Evolutionary conservation across 2,888 invertebrate genomes (phyloP).

Genomic region (Venusia cambrica): DNA sequence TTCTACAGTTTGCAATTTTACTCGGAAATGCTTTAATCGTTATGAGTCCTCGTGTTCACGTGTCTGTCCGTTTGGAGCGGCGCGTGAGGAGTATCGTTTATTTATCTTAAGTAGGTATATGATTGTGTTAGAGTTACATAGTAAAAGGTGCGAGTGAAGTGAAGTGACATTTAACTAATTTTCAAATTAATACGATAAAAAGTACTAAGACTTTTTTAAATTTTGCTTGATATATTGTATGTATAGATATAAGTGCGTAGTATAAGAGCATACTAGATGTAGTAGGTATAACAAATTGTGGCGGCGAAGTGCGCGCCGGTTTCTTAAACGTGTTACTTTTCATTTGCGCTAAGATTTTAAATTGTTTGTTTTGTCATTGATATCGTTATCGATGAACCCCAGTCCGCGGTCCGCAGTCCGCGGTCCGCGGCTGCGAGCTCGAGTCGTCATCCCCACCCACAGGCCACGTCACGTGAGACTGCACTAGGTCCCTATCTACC

Average conservation of each 20-base stretch:
- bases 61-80: too few relatives aligned
- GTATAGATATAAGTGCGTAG: slow-evolving; percentile 74
- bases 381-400: slow-evolving; percentile 41
- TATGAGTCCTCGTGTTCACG: too few relatives aligned
- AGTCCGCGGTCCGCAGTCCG: too few relatives aligned
- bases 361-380: slow-evolving; percentile 53
- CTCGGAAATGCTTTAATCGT: too few relatives aligned
- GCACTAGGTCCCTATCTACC: too few relatives aligned
- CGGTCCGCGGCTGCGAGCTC: too few relatives aligned
- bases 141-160: slow-evolving; percentile 72
- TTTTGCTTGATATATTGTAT: slow-evolving; percentile 76
- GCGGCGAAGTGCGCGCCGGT: slow-evolving; percentile 42
- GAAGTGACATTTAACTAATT: slow-evolving; percentile 80
- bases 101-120: too few relatives aligned
- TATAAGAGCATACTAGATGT: slow-evolving; percentile 74
- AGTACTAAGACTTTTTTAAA: slow-evolving; percentile 77
- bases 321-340: slow-evolving; percentile 50
- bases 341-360: slow-evolving; percentile 40
- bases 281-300: slow-evolving; percentile 80
- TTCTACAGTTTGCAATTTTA: too few relatives aligned
- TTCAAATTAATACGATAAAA: slow-evolving; percentile 76
- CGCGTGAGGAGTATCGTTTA: too few relatives aligned
- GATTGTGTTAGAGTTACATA: slow-evolving; percentile 62
- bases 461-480: too few relatives aligned
- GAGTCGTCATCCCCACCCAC: too few relatives aligned